Conservation (phyloP, 1,140 invertebrate genomes). For the Nixonia krombeini region DNA sequence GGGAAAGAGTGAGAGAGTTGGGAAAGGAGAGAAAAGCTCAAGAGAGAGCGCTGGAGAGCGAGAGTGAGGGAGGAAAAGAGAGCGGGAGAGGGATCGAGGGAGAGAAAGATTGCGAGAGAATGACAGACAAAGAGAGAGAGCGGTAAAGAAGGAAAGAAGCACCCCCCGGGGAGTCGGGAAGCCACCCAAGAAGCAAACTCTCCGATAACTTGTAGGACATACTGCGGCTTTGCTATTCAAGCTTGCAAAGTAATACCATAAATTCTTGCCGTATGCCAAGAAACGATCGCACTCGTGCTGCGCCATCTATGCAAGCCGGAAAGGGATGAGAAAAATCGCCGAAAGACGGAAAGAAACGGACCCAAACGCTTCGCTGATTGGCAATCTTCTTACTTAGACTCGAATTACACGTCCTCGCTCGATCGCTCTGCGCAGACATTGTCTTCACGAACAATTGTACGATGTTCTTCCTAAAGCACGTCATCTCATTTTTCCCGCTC, state of each 20-base stretch:
- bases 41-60: slow-evolving; percentile 32
- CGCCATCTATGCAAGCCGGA: slow-evolving; percentile 36
- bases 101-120: slow-evolving; percentile 48
- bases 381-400: too few relatives aligned
- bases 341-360: slow-evolving; percentile 12
- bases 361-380: background rate
- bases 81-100: slow-evolving; percentile 23
- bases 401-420: too few relatives aligned
- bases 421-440: too few relatives aligned
- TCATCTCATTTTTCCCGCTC: too few relatives aligned
- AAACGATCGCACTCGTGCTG: slow-evolving; percentile 43
- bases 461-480: too few relatives aligned
- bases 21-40: slow-evolving; percentile 48
- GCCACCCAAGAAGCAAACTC: slow-evolving; percentile 68
- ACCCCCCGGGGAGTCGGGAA: slow-evolving; percentile 64
- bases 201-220: slow-evolving; percentile 64
- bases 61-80: slow-evolving; percentile 42
- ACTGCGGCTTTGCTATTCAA: slow-evolving; percentile 58
- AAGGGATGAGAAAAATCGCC: slow-evolving; percentile 23
- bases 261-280: slow-evolving; percentile 54
- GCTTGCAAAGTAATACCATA: slow-evolving; percentile 58
- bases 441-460: too few relatives aligned
- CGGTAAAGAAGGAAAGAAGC: slow-evolving; percentile 47
- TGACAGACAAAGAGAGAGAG: slow-evolving; percentile 21
- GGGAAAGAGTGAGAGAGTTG: slow-evolving; percentile 57